Base-by-base conservation (phyloP, 2,113 vertebrate species). In the Microtus richardsoni region DNA sequence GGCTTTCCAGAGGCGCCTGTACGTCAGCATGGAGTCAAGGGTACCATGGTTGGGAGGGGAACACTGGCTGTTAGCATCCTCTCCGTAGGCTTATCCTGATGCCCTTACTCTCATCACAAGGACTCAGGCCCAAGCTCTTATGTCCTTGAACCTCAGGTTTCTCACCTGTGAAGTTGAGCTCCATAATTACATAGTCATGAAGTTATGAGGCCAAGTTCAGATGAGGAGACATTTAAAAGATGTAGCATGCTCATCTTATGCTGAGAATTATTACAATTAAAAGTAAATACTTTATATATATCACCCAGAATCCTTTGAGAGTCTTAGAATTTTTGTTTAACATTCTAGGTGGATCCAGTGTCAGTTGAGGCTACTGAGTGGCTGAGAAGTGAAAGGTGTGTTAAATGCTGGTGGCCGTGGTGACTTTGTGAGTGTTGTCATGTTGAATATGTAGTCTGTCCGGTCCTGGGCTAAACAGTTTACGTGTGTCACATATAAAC, bases 111-210 rank as follows among this genome's bases (percentile, higher is more conserved):
- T 60, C 28, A 52, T 8, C 77, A 24, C n/a, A 39, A 91, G n/a
- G 73, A 80, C 33, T 58, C 86, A 64, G 24, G 64, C 10, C 10
- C 39, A 21, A 39, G 28, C 36, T 33, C 52, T 75, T 71, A 41
- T 41, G 7, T 68, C 62, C 73, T 5, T 33, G 36, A 64, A 78
- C 49, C 80, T 96, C 78, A 66, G 26, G 82, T 92, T 92, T 90
- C 78, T 89, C 91, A 89, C 92, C 88, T 96, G 49, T 95, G 62
- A 97, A 95, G 91, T 95, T 88, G 75, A 74, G 24, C 36, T 88
- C 19, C 74, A 21, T 92, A 39, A 68, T 92, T 75, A 70, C 8
- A 36, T 54, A 24, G 8, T 78, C n/a, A 75, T 54, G 66, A 58
- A 71, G 26, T 88, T 94, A 33, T 26, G 33, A 87, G 60, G 70